Evolutionary conservation across 2,888 invertebrate species (phyloP).

Genomic region (Luffia ferchaultella): DNA sequence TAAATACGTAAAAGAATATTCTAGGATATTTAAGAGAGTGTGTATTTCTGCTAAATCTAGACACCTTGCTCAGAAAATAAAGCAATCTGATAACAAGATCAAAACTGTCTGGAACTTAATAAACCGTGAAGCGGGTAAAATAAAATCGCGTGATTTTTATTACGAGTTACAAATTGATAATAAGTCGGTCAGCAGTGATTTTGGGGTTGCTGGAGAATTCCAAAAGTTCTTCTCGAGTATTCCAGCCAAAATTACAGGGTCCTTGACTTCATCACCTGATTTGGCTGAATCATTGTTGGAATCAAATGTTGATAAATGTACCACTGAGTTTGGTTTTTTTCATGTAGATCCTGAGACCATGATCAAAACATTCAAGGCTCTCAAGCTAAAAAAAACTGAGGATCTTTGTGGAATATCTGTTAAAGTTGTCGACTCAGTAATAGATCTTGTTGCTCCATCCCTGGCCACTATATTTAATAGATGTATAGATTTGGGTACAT

Average conservation of each 20-base stretch:
- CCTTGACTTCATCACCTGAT: background rate
- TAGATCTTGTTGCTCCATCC: background rate
- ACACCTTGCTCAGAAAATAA: background rate
- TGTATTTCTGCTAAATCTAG: background rate
- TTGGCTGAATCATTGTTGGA: background rate
- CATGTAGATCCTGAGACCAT: background rate
- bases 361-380: background rate
- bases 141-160: background rate
- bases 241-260: background rate
- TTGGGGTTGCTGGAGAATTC: background rate
- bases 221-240: background rate
- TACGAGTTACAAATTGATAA: background rate
- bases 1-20: background rate
- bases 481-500: slow-evolving; percentile 9
- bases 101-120: background rate
- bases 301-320: background rate
- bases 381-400: background rate
- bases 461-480: background rate
- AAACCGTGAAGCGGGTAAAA: background rate
- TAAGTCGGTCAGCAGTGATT: background rate
- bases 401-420: background rate
- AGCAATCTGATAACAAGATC: background rate
- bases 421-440: background rate
- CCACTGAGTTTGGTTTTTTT: background rate
- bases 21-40: background rate